These are phyloP conservation scores for Apamea epomidion DNA, from an alignment of 2,888 invertebrate species.

Conservation along the genomic window DNA sequence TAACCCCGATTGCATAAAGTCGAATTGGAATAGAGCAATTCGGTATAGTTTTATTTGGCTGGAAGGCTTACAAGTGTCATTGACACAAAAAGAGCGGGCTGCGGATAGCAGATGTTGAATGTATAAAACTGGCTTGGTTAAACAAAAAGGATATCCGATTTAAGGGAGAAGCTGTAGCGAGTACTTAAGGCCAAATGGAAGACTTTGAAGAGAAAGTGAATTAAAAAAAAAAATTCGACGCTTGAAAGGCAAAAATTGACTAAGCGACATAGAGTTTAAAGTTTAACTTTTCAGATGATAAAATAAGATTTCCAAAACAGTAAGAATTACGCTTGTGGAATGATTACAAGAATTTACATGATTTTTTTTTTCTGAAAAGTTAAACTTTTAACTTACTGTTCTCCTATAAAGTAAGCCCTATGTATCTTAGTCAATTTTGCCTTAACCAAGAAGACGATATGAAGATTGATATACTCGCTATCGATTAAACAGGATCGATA, in stretches of 20 bases:
- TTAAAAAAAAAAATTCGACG: neutral
- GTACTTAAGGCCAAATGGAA: neutral
- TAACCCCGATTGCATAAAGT: slow-evolving; percentile 20
- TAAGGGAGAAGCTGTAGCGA: slow-evolving; percentile 31
- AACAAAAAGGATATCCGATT: slow-evolving; percentile 63
- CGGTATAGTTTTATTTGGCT: slow-evolving; percentile 51
- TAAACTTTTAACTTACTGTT: too few relatives aligned
- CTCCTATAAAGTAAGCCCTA: too few relatives aligned
- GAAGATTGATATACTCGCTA: neutral
- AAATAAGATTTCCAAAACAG: too few relatives aligned
- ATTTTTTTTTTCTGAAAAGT: too few relatives aligned
- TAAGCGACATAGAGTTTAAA: neutral
- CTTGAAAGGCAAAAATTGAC: neutral
- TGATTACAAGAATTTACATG: too few relatives aligned
- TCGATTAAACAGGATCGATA: neutral
- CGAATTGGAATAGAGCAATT: slow-evolving; percentile 40
- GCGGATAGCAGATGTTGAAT: slow-evolving; percentile 81
- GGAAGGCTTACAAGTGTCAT: slow-evolving; percentile 78
- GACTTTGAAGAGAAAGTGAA: neutral
- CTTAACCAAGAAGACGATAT: neutral
- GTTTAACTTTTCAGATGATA: too few relatives aligned
- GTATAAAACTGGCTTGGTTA: slow-evolving; percentile 75
- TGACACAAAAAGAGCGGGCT: slow-evolving; percentile 75
- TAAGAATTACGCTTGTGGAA: too few relatives aligned
- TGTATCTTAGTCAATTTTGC: too few relatives aligned